These are phyloP conservation scores for Cyphomyrus discorhynchus DNA, from an alignment of 2,113 vertebrate genomes.

Conservation along the genomic window DNA sequence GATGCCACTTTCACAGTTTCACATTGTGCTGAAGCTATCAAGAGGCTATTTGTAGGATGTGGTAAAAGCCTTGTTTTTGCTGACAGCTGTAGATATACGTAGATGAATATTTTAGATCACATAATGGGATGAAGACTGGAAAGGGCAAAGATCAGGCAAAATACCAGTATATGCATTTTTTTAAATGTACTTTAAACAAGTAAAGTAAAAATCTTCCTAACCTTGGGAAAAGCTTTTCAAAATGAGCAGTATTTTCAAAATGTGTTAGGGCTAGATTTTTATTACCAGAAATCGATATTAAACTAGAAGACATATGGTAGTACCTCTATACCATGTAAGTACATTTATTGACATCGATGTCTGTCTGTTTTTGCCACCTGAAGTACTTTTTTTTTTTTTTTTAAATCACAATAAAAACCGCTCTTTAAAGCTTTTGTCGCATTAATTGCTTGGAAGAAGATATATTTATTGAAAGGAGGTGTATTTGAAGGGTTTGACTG, in stretches of 20 bases:
- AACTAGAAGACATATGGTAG: not conserved
- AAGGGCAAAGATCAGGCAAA: not conserved
- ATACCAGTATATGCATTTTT: not conserved
- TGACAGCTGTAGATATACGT: not conserved
- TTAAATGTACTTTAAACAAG: not conserved
- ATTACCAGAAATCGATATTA: not conserved
- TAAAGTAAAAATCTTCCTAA: not conserved
- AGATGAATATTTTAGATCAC: not conserved
- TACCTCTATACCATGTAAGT: not conserved
- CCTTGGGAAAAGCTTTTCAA: not conserved
- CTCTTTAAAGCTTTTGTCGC: not conserved
- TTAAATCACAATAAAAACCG: not conserved
- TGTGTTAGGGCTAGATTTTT: not conserved
- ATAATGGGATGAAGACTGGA: not conserved
- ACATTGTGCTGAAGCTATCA: not conserved
- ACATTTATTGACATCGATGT: not conserved
- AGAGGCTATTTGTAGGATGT: not conserved
- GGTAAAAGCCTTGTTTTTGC: not conserved
- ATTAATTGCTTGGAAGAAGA: not conserved
- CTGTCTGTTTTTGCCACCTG: not conserved
- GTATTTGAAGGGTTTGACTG: not conserved
- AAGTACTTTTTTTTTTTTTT: slow-evolving; percentile 21
- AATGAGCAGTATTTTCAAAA: not conserved
- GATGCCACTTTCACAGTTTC: not conserved
- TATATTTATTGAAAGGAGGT: not conserved